phyloP scores from a whole-genome alignment of 2,797 vertebrate species.

The Florisuga fusca region DNA sequence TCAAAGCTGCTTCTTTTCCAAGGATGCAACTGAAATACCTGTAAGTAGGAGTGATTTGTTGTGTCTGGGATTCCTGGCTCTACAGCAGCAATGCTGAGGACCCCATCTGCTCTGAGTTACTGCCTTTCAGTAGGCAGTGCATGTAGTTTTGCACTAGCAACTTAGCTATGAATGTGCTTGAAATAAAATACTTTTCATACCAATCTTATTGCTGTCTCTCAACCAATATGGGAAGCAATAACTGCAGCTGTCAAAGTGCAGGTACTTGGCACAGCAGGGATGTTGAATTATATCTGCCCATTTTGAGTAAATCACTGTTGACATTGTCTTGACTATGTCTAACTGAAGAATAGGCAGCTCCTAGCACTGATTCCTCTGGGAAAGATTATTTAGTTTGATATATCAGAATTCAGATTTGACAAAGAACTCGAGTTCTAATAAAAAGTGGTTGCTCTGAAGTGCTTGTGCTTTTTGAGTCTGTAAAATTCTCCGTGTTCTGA shows the following conservation, averaged over 20 bases:
- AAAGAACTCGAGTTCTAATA: not conserved
- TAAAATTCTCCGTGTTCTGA: not conserved
- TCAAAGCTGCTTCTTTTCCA: slow-evolving; percentile 91
- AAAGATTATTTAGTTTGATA: not conserved
- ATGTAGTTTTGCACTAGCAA: not conserved
- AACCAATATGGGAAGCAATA: not conserved
- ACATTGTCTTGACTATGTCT: not conserved
- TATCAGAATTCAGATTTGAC: not conserved
- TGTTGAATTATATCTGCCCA: not conserved
- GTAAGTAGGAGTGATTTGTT: slow-evolving; percentile 78
- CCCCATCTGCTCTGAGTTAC: not conserved
- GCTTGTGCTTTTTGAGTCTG: not conserved
- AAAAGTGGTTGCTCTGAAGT: not conserved
- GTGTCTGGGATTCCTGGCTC: not conserved
- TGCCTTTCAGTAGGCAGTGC: not conserved
- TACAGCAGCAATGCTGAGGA: not conserved
- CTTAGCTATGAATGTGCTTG: not conserved
- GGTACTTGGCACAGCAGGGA: not conserved
- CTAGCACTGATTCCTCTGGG: not conserved
- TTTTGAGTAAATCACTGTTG: not conserved
- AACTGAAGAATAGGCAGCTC: not conserved
- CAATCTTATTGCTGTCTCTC: not conserved
- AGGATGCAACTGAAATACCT: slow-evolving; percentile 93
- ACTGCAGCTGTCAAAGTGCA: not conserved
- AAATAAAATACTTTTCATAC: not conserved